Evolutionary conservation across 2,797 vertebrate genomes (phyloP), one percentile per base, ranked within the genome.

Genomic region (Siniperca obscura): DNA sequence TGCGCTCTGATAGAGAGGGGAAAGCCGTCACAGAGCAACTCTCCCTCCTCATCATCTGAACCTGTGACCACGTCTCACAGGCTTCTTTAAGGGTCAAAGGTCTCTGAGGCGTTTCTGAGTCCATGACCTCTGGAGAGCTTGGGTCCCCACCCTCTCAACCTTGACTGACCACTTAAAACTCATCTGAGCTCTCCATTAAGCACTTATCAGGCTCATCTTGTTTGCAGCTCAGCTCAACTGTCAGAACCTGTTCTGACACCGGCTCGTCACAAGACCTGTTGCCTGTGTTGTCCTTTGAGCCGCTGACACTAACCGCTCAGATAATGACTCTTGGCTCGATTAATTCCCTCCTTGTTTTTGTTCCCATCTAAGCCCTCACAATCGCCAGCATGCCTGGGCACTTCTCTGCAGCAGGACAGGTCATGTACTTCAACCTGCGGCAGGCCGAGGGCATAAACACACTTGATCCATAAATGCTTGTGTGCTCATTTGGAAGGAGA

Each of bases 391-490:
- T 91, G 91, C 81, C 86, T 1, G 66, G 83, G 74, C 92, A 69
- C 76, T 74, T 88, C 84, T 80, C 73, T 30, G 27, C 48, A 56
- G 59, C 78, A 59, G 84, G 79, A 82, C 87, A 70, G 90, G 92
- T 88, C 89, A 57, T 67, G 86, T 82, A 86, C 90, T 90, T 90
- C 91, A 87, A 93, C 89, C 92, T 78, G 89, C 30, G 50, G 83
- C 85, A 48, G 86, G 84, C 80, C 38, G 34, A 74, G 57, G 61
- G 74, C 89, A 86, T 91, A 91, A 92, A 87, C 86, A 87, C 85
- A 84, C 88, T 90, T 94, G 92, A 94, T 92, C 94, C 93, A 92
- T 86, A 89, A 92, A 93, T 92, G 90, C 85, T 52, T 86, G 83
- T 82, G 79, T 70, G 74, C 82, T 92, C 75, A 78, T 83, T 75